Evolutionary conservation across 2,888 invertebrate genomes (phyloP).

Genomic region (Polymixis lichenea): DNA sequence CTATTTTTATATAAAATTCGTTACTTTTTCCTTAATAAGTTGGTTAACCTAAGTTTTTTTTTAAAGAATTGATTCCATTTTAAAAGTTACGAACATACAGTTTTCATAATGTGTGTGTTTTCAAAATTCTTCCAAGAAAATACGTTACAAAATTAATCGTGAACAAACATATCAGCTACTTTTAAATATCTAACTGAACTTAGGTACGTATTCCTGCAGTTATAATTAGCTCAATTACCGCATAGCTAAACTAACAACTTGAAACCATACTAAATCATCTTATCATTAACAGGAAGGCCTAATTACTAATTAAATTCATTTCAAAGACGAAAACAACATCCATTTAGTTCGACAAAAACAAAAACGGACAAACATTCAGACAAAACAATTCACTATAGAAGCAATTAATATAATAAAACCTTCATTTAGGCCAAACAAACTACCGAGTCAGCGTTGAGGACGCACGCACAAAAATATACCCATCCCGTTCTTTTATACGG

Average conservation of each 20-base stretch:
- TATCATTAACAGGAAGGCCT: constrained; percentile 40
- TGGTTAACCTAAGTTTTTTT: too few species aligned
- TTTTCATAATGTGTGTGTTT: too few species aligned
- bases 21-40: too few species aligned
- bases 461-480: constrained; percentile 76
- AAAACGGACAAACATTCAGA: constrained; percentile 62
- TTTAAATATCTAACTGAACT: neutral
- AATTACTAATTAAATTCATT: constrained; percentile 53
- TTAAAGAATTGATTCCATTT: too few species aligned
- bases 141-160: neutral
- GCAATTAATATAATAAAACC: constrained; percentile 85
- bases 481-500: constrained; percentile 73
- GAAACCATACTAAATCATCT: constrained; percentile 25
- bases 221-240: constrained; percentile 18
- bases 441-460: constrained; percentile 65
- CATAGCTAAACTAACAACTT: constrained; percentile 2
- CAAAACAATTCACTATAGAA: constrained; percentile 75
- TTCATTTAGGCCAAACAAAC: constrained; percentile 82
- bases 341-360: constrained; percentile 56
- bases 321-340: constrained; percentile 29
- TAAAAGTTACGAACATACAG: too few species aligned
- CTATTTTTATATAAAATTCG: neutral
- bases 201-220: constrained; percentile 27
- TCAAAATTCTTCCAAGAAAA: too few species aligned
- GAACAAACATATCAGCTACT: neutral